Base-by-base conservation (phyloP, 2,797 vertebrate genomes). In the Triplophysa yarkandensis region DNA sequence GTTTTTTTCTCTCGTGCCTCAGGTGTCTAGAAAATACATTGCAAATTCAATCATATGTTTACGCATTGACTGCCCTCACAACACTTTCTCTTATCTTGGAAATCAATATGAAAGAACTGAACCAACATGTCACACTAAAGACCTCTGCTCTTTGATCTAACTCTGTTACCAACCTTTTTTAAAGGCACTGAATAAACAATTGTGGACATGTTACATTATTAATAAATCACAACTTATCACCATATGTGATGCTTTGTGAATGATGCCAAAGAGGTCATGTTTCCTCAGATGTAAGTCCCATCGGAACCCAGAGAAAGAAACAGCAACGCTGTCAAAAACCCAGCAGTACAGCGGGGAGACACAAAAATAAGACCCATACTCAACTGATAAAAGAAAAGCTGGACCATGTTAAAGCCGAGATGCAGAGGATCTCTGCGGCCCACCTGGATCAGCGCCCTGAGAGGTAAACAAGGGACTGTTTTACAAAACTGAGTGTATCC, bases 381-480 rank as follows among this genome's bases (percentile, higher is more conserved):
- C 63, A 55, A 25, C 30, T 80, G 44, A 76, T 82, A 23, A 83
- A 81, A 62, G 58, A 76, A 23, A 73, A 81, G 32, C 55, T 83
- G 70, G 61, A 76, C 25, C 48, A 77, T 43, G 71, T 81, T 30
- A 83, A 81, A 69, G 46, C 72, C 6, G 68, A 81, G n/a, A 81
- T 81, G 72, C 60, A 82, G 30, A 76, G 39, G 32, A 60, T 68
- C 43, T 77, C 67, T 63, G 43, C 65, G 39, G 44, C 43, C 25
- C 71, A 82, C 30, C 19, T 60, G 25, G n/a, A 54, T 44, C 61
- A 72, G 44, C 66, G 58, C 11, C 77, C 82, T 41, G 25, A 74
- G 55, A 67, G 79, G 80, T 85, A 28, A 74, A 67, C 19, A 1
- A 66, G 16, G n/a, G 4, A 57, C 14, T 17, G 16, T 27, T 55